These are phyloP conservation scores for Phlogophora meticulosa DNA, from an alignment of 2,888 invertebrate species.

Conservation along the genomic window DNA sequence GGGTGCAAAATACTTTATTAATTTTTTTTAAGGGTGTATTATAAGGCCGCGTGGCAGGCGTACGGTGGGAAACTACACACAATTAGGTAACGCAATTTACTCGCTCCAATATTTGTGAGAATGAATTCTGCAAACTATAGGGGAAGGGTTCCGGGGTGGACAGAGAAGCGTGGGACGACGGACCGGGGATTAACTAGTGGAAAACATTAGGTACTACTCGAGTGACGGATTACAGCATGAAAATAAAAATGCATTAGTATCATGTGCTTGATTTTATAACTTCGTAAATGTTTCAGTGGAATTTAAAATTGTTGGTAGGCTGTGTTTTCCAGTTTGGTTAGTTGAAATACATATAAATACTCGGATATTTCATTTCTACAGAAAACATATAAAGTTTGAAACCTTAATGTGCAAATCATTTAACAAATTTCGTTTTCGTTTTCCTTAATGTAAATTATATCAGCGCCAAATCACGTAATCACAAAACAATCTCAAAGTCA, in stretches of 20 bases:
- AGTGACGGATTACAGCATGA: conserved; percentile 57
- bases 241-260: conserved; percentile 37
- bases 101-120: conserved; percentile 80
- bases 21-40: conserved; percentile 69
- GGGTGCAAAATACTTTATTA: conserved; percentile 46
- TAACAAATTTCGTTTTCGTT: conserved; percentile 1
- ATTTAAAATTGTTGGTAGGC: not conserved
- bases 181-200: conserved; percentile 59
- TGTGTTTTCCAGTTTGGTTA: not conserved
- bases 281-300: not conserved
- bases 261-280: not conserved
- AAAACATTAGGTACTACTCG: conserved; percentile 48
- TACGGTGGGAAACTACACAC: conserved; percentile 84
- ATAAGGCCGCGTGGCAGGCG: conserved; percentile 86
- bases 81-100: conserved; percentile 89
- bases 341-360: no score
- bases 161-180: conserved; percentile 74
- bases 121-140: conserved; percentile 62
- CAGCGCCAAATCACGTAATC: conserved; percentile 15
- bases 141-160: conserved; percentile 66
- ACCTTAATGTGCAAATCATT: not conserved
- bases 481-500: conserved; percentile 32
- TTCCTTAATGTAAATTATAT: conserved; percentile 11
- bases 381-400: not conserved
- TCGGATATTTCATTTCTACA: not conserved